Conservation (phyloP, 2,888 invertebrate species). For the Fragum whitleyi region DNA sequence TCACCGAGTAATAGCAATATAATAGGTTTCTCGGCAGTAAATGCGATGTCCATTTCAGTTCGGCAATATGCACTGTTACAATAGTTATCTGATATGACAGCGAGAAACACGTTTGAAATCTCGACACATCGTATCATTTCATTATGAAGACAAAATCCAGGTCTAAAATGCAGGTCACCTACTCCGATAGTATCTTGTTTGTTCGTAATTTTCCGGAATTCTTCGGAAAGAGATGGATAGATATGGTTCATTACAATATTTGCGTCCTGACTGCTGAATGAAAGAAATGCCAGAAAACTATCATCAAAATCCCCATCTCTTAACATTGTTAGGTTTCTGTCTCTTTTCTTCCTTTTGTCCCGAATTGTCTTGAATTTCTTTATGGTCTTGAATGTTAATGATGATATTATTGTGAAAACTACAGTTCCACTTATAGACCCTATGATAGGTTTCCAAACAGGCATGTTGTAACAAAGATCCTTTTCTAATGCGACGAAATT, state of each 20-base stretch:
- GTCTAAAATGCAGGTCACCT: slow-evolving; percentile 17
- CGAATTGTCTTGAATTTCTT: not conserved
- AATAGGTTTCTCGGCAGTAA: slow-evolving; percentile 12
- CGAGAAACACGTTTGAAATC: not conserved
- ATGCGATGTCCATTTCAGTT: slow-evolving; percentile 7
- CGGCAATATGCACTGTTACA: slow-evolving; percentile 10
- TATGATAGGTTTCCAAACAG: not conserved
- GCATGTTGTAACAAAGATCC: not conserved
- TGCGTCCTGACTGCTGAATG: slow-evolving; percentile 7
- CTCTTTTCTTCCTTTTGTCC: not conserved
- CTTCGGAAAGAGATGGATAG: slow-evolving; percentile 1
- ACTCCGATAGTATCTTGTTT: not conserved
- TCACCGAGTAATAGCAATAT: slow-evolving; percentile 2
- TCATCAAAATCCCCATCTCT: no score
- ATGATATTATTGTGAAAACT: not conserved
- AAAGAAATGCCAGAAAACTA: slow-evolving; percentile 8
- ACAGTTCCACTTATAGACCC: not conserved
- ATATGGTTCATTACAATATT: not conserved
- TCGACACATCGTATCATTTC: slow-evolving; percentile 21
- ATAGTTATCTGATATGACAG: not conserved
- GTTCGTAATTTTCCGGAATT: not conserved
- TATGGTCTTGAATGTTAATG: not conserved
- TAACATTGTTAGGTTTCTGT: not conserved
- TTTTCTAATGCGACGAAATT: not conserved
- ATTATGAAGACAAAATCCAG: not conserved